Base-by-base conservation (phyloP, 2,797 vertebrate genomes). In the Spondyliosoma cantharus region DNA sequence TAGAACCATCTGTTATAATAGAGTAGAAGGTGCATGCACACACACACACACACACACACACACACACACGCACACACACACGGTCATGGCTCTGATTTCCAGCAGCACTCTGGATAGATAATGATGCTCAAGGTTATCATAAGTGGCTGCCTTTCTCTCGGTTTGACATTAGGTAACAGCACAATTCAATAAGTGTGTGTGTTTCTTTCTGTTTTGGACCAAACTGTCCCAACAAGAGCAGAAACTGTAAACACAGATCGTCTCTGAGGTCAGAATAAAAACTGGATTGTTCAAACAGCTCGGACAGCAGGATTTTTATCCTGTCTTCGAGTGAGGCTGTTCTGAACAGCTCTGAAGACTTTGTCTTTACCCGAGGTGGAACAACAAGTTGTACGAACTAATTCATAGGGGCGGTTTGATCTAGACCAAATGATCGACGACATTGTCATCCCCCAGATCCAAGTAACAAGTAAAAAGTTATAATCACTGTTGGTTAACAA, bases 1-100 rank as follows among this genome's bases (percentile, higher is more conserved):
- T 75, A 81, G 82, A 91, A 85, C 87, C 82, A 88, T 90, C 88
- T 85, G 91, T 85, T 85, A 68, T 86, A 83, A 84, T 59, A 57
- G 60, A 82, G 56, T 60, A 64, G 24, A 67, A 75, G 57, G 50
- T 3, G 22, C 16, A 48, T 7, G 20, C 46, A 27, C 45, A 65
- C 49, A 20, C 50, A 45, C 42, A 64, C 29, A 49, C 45, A 59
- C 68, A 32, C 16, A 54, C 43, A 48, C 46, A 71, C 29, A 53
- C 52, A 46, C 37, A n/a, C 11, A 25, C 46, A 42, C 45, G 65
- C 49, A 24, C 49, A 53, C 37, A 63, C 27, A 32, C 27, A 48
- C 68, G 56, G 76, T 58, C 56, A 50, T 49, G 80, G 73, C 58
- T 87, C 78, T 79, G 71, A 70, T 80, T 85, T 85, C 75, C 49